Evolutionary conservation across 2,797 vertebrate genomes (phyloP).

Genomic region (Sebastes taczanowskii): DNA sequence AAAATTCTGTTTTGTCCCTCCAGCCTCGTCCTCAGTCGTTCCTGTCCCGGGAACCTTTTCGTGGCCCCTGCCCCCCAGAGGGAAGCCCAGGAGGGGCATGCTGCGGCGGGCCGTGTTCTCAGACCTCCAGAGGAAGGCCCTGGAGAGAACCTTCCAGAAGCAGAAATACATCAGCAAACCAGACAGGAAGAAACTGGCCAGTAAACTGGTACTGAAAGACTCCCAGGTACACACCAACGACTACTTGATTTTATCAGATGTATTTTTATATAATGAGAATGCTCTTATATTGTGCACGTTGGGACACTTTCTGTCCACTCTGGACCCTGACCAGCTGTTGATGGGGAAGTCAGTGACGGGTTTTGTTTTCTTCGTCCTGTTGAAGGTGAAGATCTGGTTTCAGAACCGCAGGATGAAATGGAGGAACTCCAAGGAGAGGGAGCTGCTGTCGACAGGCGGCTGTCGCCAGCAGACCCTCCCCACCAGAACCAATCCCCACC

Average conservation of each 20-base stretch:
- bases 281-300: not conserved
- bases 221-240: constrained; percentile 86
- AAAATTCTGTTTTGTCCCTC: not conserved
- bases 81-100: constrained; percentile 96
- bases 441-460: constrained; percentile 94
- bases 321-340: not conserved
- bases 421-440: constrained; percentile 97
- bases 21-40: constrained; percentile 84
- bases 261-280: not conserved
- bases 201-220: constrained; percentile 95
- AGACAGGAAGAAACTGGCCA: constrained; percentile 93
- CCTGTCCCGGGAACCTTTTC: constrained; percentile 97
- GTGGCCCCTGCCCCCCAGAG: constrained; percentile 91
- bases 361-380: constrained; percentile 2
- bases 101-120: constrained; percentile 96
- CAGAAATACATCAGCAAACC: constrained; percentile 99
- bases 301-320: not conserved
- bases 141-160: constrained; percentile 98
- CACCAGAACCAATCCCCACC: constrained; percentile 96
- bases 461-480: constrained; percentile 97
- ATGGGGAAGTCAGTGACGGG: not conserved
- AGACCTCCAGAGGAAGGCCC: constrained; percentile 93
- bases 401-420: constrained; percentile 99
- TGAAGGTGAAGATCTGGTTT: constrained; percentile 99
- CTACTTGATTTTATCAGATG: not conserved